Percentiles rank a stretch among this genome's conserved stretches.
These are phyloP conservation scores for Elmis aenea DNA, from an alignment of 2,888 invertebrate species.

Conservation along the genomic window DNA sequence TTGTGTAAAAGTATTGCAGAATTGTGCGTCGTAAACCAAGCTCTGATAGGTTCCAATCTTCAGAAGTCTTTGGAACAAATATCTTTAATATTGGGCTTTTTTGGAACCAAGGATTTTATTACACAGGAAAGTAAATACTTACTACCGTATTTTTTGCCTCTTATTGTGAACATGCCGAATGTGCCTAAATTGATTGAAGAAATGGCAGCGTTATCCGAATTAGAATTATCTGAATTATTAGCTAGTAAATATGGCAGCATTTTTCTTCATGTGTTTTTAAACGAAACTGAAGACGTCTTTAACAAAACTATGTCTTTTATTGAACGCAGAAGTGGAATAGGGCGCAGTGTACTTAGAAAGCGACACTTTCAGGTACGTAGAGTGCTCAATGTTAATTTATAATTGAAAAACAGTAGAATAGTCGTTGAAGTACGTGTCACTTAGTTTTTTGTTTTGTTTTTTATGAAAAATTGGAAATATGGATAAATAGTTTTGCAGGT, in stretches of 20 bases:
- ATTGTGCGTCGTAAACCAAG: slow-evolving; percentile 56
- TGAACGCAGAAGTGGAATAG: slow-evolving; percentile 54
- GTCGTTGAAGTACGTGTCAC: no score
- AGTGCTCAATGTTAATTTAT: no score
- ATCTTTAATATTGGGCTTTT: slow-evolving; percentile 64
- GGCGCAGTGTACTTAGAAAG: slow-evolving; percentile 56
- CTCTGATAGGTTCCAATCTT: slow-evolving; percentile 53
- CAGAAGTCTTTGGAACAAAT: slow-evolving; percentile 56
- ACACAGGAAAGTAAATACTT: slow-evolving; percentile 65
- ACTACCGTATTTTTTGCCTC: slow-evolving; percentile 58
- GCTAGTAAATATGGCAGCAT: slow-evolving; percentile 64
- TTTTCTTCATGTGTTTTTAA: slow-evolving; percentile 65
- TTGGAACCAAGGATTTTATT: slow-evolving; percentile 63
- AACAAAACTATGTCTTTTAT: slow-evolving; percentile 60
- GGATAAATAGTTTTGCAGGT: no score
- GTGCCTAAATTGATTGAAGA: slow-evolving; percentile 60
- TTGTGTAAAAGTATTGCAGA: slow-evolving; percentile 53
- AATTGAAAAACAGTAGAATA: no score
- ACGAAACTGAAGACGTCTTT: slow-evolving; percentile 54
- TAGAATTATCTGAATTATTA: slow-evolving; percentile 57
- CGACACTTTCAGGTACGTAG: slow-evolving; percentile 54
- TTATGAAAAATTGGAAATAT: no score
- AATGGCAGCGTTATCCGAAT: slow-evolving; percentile 55
- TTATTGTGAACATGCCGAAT: slow-evolving; percentile 53
- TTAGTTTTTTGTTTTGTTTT: no score